Evolutionary conservation across 2,797 vertebrate species (phyloP).

Genomic region (Gambelia wislizenii): DNA sequence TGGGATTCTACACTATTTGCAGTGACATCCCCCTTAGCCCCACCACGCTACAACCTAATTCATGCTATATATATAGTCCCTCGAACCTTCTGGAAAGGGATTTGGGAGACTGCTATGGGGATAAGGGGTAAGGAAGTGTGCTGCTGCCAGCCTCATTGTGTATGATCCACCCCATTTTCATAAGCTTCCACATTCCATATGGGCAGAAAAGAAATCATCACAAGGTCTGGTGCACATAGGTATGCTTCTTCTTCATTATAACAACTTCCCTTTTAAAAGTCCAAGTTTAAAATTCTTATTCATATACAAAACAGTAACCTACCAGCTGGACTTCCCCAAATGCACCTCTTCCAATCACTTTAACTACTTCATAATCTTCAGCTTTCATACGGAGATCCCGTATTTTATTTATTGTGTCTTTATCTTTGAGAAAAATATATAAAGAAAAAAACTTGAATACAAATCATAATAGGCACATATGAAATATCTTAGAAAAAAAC

Average conservation of each 20-base stretch:
- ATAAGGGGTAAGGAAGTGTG: too few relatives aligned
- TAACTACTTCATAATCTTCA: slow-evolving; percentile 99
- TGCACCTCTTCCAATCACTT: slow-evolving; percentile 98
- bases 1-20: background rate
- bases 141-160: background rate
- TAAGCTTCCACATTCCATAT: background rate
- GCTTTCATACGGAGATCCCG: slow-evolving; percentile 99
- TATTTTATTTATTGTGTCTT: slow-evolving; percentile 97
- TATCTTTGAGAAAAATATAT: slow-evolving; percentile 83
- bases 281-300: slow-evolving; percentile 11
- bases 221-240: background rate
- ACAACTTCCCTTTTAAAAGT: slow-evolving; percentile 4
- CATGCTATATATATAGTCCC: background rate
- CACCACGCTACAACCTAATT: background rate
- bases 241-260: background rate
- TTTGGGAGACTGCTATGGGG: background rate
- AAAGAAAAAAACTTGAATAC: slow-evolving; percentile 48
- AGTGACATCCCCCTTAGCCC: background rate
- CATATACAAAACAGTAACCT: slow-evolving; percentile 46
- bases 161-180: background rate
- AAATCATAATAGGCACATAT: slow-evolving; percentile 17
- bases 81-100: background rate
- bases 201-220: background rate
- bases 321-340: slow-evolving; percentile 99
- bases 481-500: slow-evolving; percentile 31